Evolutionary conservation across 2,113 vertebrate species (phyloP).

Genomic region (Chinchilla lanigera): DNA sequence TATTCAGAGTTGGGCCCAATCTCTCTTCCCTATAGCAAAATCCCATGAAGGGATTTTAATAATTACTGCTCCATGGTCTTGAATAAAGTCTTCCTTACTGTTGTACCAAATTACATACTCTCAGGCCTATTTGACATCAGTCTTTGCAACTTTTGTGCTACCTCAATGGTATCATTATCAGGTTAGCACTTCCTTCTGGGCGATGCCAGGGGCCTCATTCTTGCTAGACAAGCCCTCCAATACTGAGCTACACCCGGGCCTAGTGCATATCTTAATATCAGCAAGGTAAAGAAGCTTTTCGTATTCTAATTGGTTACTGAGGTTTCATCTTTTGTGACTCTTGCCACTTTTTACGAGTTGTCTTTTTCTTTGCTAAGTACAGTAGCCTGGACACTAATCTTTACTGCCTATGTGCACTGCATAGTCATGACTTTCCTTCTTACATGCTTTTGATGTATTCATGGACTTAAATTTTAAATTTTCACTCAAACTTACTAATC

Average conservation of each 20-base stretch:
- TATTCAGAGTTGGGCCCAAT: not conserved
- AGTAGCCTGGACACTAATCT: not conserved
- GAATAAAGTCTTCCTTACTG: not conserved
- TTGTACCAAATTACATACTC: not conserved
- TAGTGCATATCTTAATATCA: not conserved
- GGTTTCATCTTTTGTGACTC: slow-evolving; percentile 9
- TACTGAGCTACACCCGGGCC: not conserved
- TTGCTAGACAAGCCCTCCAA: no score
- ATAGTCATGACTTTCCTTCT: not conserved
- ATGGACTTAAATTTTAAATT: not conserved
- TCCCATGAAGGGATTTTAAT: no score
- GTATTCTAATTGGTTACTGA: not conserved
- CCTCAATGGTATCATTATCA: not conserved
- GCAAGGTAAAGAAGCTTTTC: not conserved
- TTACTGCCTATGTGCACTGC: not conserved
- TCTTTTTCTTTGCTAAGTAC: not conserved
- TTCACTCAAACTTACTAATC: not conserved
- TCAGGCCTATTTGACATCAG: not conserved
- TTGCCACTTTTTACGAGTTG: not conserved
- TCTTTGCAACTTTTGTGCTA: not conserved
- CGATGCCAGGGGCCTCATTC: not conserved
- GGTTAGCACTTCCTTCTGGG: not conserved
- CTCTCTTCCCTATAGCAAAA: not conserved
- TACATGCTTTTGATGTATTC: not conserved
- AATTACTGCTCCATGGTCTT: not conserved